Conservation (phyloP, 2,113 vertebrate genomes). For the Tonatia bakeri region DNA sequence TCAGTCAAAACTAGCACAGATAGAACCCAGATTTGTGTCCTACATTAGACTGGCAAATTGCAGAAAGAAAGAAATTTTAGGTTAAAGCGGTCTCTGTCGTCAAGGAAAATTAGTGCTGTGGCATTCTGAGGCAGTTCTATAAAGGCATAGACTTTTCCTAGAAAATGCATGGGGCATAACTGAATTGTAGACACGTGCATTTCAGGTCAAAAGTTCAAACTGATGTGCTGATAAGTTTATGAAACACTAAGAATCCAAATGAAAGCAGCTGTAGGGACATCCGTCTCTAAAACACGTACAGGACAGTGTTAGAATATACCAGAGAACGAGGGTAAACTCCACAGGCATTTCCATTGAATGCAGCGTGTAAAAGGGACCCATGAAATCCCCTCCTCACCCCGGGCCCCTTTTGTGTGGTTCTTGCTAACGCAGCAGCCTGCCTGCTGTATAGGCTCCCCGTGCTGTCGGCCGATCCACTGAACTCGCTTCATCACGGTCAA, state of each 20-base stretch:
- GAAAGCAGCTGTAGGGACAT: conserved; percentile 14
- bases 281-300: background rate
- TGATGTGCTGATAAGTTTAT: conserved; percentile 45
- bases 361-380: conserved; percentile 41
- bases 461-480: background rate
- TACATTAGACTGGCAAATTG: background rate
- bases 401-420: conserved; percentile 53
- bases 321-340: conserved; percentile 45
- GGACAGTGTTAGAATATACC: conserved; percentile 54
- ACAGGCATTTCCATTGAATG: conserved; percentile 40
- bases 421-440: conserved; percentile 58
- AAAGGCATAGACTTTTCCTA: background rate
- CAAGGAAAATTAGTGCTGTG: background rate
- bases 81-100: background rate
- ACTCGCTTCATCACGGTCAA: background rate
- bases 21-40: background rate
- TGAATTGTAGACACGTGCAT: background rate
- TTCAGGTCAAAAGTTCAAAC: conserved; percentile 57
- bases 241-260: conserved; percentile 44
- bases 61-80: background rate
- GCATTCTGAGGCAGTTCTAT: background rate
- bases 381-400: conserved; percentile 29
- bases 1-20: background rate
- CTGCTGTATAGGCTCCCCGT: conserved; percentile 35
- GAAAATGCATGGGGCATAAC: background rate